A percentile compares a stretch with the other conserved stretches of the same genome.
Evolutionary conservation across 2,797 vertebrate genomes (phyloP).

Genomic region (Cyprinella venusta): DNA sequence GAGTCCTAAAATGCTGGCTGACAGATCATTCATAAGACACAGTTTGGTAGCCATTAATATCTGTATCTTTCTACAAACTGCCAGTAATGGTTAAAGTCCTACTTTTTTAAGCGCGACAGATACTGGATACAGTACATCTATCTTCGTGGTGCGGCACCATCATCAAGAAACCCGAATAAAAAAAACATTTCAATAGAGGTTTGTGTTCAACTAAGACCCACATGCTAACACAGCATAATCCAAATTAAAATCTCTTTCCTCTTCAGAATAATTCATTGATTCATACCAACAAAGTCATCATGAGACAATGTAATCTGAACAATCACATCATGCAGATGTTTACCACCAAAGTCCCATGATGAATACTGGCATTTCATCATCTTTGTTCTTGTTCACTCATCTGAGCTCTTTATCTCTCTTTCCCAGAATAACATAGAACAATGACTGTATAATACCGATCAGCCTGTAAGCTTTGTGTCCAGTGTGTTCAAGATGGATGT

Average conservation of each 20-base stretch:
- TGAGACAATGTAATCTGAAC: too few species aligned
- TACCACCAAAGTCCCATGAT: not conserved
- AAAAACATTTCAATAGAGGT: not conserved
- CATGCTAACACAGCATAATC: not conserved
- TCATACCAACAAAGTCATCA: not conserved
- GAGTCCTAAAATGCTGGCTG: constrained; percentile 6
- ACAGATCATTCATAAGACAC: constrained; percentile 8
- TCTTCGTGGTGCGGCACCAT: not conserved
- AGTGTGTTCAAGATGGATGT: not conserved
- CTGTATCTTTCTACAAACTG: constrained; percentile 27
- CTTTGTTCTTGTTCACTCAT: too few species aligned
- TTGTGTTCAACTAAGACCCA: not conserved
- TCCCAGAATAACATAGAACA: not conserved
- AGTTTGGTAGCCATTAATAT: constrained; percentile 23
- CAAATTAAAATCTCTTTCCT: not conserved
- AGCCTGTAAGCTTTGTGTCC: not conserved
- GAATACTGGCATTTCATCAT: not conserved
- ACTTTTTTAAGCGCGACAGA: constrained; percentile 13
- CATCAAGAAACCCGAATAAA: not conserved
- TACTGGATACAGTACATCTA: constrained; percentile 1
- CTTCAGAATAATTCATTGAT: not conserved
- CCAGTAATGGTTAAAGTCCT: constrained; percentile 39
- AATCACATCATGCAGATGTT: not conserved
- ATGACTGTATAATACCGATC: constrained; percentile 35
- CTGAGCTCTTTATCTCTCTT: not conserved